Base-by-base conservation (phyloP, 2,113 vertebrate genomes). In the Engystomops pustulosus region DNA sequence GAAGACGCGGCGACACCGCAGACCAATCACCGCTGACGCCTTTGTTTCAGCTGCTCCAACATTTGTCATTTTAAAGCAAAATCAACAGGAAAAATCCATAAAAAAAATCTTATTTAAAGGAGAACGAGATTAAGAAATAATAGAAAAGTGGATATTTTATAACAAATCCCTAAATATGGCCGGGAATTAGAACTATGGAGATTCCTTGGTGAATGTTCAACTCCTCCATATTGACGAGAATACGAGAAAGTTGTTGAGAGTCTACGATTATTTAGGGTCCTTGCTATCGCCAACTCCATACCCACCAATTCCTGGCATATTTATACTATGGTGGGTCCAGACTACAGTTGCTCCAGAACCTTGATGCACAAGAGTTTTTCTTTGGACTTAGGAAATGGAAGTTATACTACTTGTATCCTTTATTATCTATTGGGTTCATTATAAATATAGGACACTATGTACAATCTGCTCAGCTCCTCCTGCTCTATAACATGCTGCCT, bases 1-100 rank as follows among this genome's bases (percentile, higher is more conserved):
- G 23, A 71, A 86, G 85, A 89, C 76, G 72, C 34, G 80, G 27
- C 44, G 41, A 27, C 41, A 17, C 70, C n/a, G 25, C 60, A 32
- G 70, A 47, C 12, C 44, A 27, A 72, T 27, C 32, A 76, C 27
- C 47, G 36, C 17, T 1, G 72, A 12, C 3, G 32, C 30, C 20
- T 51, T 51, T 53, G 47, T 53, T 32, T 55, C 47, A 34, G 49
- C 20, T 11, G 49, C 47, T 76, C 10, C 10, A 74, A 25, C 60
- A 32, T 65, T 32, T 32, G 60, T 17, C 0, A 65, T 32, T 32
- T 65, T 65, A 17, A n/a, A 30, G 4, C 18, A 65, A 32, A 7
- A 65, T 18, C 27, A 10, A 3, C 8, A 25, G 25, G 20, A 32
- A 32, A 65, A 17, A 65, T 1, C 14, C 10, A 18, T 32, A 2